A percentile compares a stretch with the other conserved stretches of the same genome.
Conservation (phyloP, 2,797 vertebrate genomes). For the Clarias fuscus region DNA sequence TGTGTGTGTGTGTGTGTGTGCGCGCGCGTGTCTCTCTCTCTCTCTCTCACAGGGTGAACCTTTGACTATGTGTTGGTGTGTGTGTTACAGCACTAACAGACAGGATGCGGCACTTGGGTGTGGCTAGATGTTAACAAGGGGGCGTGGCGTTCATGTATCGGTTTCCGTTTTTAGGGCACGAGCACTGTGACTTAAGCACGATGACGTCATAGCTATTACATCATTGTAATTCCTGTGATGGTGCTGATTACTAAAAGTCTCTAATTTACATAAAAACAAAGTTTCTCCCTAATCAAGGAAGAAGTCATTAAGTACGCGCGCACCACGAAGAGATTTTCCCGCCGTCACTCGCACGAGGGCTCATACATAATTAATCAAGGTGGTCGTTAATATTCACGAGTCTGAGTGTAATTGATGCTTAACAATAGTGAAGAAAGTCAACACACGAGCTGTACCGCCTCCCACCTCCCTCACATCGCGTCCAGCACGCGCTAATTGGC, state of each 20-base stretch:
- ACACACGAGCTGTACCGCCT: not conserved
- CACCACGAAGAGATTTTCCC: not conserved
- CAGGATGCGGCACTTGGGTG: not conserved
- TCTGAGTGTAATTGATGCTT: slow-evolving; percentile 20
- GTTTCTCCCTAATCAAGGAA: not conserved
- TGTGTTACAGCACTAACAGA: not conserved
- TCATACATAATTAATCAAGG: slow-evolving; percentile 50
- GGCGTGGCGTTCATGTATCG: not conserved
- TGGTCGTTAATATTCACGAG: slow-evolving; percentile 53
- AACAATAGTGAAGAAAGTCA: not conserved
- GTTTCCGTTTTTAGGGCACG: no score
- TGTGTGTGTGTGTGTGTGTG: not conserved
- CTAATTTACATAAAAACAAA: not conserved
- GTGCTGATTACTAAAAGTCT: no score
- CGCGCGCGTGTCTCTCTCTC: no score
- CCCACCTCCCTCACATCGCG: not conserved
- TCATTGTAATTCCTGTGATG: no score
- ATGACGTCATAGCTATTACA: no score
- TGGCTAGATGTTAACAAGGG: not conserved
- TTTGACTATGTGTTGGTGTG: no score
- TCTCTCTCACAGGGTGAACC: no score
- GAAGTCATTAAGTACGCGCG: not conserved
- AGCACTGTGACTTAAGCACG: no score
- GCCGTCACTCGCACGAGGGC: not conserved
- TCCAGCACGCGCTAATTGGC: slow-evolving; percentile 35